phyloP scores from a whole-genome alignment of 2,888 invertebrate genomes.

The Automeris io region DNA sequence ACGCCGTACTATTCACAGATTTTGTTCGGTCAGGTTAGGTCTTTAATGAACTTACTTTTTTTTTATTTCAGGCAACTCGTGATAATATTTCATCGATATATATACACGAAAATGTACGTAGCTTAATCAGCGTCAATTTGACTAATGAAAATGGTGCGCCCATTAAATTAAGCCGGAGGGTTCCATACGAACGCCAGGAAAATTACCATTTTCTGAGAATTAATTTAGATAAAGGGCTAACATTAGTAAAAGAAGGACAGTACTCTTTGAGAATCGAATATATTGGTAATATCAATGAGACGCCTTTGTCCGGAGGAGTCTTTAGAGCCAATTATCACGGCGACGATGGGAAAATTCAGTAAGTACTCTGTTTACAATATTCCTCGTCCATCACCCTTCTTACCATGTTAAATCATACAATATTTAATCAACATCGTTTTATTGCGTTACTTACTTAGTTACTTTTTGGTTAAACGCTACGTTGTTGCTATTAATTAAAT shows the following conservation, averaged over 20 bases:
- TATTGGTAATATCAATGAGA: conserved; percentile 63
- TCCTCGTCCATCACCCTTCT: no score
- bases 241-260: conserved; percentile 28
- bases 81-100: conserved; percentile 33
- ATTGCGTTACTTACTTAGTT: no score
- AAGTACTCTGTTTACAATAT: conserved; percentile 26
- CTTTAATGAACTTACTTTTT: no score
- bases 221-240: conserved; percentile 38
- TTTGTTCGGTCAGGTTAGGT: no score
- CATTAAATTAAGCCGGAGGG: conserved; percentile 23
- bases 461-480: no score
- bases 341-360: conserved; percentile 43
- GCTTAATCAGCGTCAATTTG: conserved; percentile 32
- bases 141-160: conserved; percentile 22
- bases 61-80: conserved; percentile 40
- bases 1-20: no score
- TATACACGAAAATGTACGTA: conserved; percentile 58
- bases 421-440: no score
- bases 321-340: conserved; percentile 59
- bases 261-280: conserved; percentile 45
- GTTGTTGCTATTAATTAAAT: no score
- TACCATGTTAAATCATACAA: no score
- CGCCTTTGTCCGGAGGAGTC: conserved; percentile 59
- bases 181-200: conserved; percentile 37
- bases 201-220: conserved; percentile 50